Evolutionary conservation across 2,888 invertebrate genomes (phyloP), one percentile per base, ranked within the genome.

Genomic region (Dicroscelio sp.): DNA sequence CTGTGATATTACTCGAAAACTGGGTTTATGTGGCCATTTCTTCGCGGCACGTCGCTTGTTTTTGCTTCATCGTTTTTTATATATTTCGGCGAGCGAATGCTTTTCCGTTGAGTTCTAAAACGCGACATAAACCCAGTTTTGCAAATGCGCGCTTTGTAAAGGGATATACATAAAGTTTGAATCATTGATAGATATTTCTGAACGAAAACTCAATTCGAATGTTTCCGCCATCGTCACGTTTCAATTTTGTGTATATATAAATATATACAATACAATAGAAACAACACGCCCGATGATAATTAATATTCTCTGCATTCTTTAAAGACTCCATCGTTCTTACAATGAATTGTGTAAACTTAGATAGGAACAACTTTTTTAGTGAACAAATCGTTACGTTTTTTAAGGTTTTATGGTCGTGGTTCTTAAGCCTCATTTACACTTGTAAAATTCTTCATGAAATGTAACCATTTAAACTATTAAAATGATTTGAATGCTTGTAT

Each of bases 1-100:
- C 84, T 84, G 83, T 83, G 88, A 88, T 83, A 83, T 25, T 67
- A 3, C 78, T 71, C 52, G 38, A 83, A 71, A 82, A 71, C 78
- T 82, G 71, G 69, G 76, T 52, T 88, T 78, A 58, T 73, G 58
- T 48, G 27, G n/a, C 25, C 4, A 63, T 78, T 43, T 78, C 10
- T 55, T 27, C 17, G 27, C n/a, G n/a, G n/a, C n/a, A n/a, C n/a
- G n/a, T n/a, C n/a, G n/a, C n/a, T 60, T 69, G 0, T 82, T 69
- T n/a, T 20, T 31, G 23, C 25, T 76, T 35, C 58, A 35, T 43
- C 55, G 14, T 35, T 25, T 76, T 35, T 2, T 8, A 6, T 23
- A 38, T 69, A 69, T 38, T 27, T 60, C 60, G 17, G 8, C 6
- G n/a, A 27, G 43, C 43, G 14, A 38, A 38, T 38, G 43, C 14